Evolutionary conservation across 2,113 vertebrate genomes (phyloP).

Genomic region (Engystomops pustulosus): DNA sequence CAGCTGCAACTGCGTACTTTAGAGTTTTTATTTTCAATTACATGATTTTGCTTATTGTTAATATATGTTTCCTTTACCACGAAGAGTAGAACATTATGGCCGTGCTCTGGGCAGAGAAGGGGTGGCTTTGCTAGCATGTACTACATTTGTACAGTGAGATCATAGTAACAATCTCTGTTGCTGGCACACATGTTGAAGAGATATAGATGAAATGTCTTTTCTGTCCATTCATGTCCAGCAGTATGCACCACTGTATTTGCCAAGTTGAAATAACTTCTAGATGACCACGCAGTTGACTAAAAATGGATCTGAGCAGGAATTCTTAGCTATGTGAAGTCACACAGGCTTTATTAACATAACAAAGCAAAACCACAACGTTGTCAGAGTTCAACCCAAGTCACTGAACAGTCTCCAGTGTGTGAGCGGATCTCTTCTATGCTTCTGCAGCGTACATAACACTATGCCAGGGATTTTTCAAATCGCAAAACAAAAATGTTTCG

Average conservation of each 20-base stretch:
- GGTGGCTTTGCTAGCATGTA: not conserved
- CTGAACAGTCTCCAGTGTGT: not conserved
- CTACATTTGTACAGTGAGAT: conserved; percentile 44
- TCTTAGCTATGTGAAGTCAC: not conserved
- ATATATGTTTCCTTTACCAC: not conserved
- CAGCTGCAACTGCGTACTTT: too few species aligned
- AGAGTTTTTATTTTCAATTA: not conserved
- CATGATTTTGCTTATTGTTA: not conserved
- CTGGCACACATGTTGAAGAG: not conserved
- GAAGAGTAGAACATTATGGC: not conserved
- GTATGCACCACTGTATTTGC: not conserved
- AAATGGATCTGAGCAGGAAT: conserved; percentile 16
- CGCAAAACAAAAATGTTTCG: not conserved
- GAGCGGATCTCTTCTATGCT: not conserved
- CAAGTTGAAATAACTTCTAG: not conserved
- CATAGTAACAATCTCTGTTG: conserved; percentile 5
- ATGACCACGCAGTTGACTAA: conserved; percentile 2
- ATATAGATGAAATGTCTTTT: conserved; percentile 33
- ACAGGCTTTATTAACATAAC: not conserved
- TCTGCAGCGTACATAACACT: not conserved
- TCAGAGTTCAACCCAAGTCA: conserved; percentile 54
- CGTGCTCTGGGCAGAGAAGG: not conserved
- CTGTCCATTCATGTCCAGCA: conserved; percentile 45
- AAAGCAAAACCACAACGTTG: not conserved
- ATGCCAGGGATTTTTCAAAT: not conserved